Conservation (phyloP, 2,797 vertebrate species). For the Gymnothorax javanicus region DNA sequence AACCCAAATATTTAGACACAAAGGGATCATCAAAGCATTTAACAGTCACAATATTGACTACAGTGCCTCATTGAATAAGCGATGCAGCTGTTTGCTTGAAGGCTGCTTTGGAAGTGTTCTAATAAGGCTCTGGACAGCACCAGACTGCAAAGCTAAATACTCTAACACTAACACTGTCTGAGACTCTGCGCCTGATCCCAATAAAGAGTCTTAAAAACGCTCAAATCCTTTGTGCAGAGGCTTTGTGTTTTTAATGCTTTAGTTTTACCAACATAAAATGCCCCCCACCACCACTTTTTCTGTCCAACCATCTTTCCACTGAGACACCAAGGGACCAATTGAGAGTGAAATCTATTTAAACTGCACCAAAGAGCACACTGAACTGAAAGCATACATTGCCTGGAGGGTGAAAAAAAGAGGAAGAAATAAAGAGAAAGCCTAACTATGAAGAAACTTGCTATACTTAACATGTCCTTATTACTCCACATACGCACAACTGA, state of each 20-base stretch:
- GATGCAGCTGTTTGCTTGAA: conserved; percentile 57
- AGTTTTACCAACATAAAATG: conserved; percentile 66
- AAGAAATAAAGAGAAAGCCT: conserved; percentile 58
- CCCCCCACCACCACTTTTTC: conserved; percentile 45
- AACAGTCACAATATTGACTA: conserved; percentile 56
- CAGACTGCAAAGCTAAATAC: conserved; percentile 36
- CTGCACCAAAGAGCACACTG: conserved; percentile 54
- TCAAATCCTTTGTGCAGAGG: conserved; percentile 62
- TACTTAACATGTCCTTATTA: conserved; percentile 73
- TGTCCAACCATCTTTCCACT: conserved; percentile 74
- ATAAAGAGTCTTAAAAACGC: conserved; percentile 68
- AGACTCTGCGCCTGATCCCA: conserved; percentile 54
- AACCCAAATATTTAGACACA: neutral
- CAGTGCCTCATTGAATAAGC: conserved; percentile 50
- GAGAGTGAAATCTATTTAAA: conserved; percentile 75
- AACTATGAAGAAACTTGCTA: conserved; percentile 69
- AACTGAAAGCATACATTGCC: conserved; percentile 67
- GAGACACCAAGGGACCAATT: conserved; percentile 79
- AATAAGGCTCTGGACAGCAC: conserved; percentile 61
- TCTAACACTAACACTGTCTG: conserved; percentile 54
- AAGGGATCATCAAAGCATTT: conserved; percentile 26
- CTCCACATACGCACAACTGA: conserved; percentile 52
- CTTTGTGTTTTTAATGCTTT: conserved; percentile 71
- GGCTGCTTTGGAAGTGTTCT: conserved; percentile 64
- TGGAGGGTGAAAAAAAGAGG: conserved; percentile 67